phyloP scores from a whole-genome alignment of 2,797 vertebrate genomes.

The Nyctalus aviator region DNA sequence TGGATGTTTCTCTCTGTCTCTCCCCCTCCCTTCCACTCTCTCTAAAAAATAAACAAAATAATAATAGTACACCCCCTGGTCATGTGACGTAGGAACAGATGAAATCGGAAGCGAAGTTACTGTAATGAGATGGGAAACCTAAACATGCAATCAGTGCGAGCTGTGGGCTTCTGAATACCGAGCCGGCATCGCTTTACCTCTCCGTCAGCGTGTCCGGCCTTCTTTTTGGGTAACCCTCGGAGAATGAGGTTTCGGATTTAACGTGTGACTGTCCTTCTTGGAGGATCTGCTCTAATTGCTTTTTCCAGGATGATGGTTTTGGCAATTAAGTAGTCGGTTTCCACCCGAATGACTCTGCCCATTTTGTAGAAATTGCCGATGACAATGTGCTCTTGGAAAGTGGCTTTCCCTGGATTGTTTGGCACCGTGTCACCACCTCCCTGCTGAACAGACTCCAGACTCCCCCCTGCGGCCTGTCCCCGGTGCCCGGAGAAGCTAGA shows the following conservation, averaged over 20 bases:
- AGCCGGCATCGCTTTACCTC: background rate
- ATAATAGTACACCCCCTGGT: background rate
- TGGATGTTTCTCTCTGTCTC: too few species aligned
- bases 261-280: background rate
- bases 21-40: too few species aligned
- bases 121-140: background rate
- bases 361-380: too few species aligned
- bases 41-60: too few species aligned
- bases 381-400: too few species aligned
- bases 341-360: too few species aligned
- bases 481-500: too few species aligned
- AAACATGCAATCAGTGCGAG: conserved; percentile 17
- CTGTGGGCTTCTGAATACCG: background rate
- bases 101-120: background rate
- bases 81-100: conserved; percentile 11
- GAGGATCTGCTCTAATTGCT: conserved; percentile 17
- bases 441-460: too few species aligned
- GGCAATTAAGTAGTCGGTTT: too few species aligned
- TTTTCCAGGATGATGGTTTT: background rate
- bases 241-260: conserved; percentile 31
- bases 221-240: background rate
- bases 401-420: too few species aligned
- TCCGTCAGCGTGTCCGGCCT: background rate
- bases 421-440: too few species aligned
- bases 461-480: too few species aligned